Evolutionary conservation across 2,888 invertebrate species (phyloP).

Genomic region (Chironomus riparius): DNA sequence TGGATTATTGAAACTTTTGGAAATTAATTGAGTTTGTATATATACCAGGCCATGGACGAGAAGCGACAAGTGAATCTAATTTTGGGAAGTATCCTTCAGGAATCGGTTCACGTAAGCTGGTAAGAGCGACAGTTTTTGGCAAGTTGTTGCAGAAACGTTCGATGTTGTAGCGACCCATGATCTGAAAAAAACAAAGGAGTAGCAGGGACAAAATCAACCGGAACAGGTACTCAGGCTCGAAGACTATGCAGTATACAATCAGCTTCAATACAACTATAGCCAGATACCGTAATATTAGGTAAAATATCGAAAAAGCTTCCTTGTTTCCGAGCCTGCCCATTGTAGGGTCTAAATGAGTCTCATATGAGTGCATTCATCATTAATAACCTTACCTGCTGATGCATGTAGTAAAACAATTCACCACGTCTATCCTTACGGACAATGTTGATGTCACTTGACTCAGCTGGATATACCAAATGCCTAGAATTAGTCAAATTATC

Average conservation of each 20-base stretch:
- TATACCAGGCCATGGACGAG: constrained; percentile 62
- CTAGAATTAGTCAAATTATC: not conserved
- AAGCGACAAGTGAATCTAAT: constrained; percentile 66
- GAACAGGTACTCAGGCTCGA: too few relatives aligned
- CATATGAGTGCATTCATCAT: too few relatives aligned
- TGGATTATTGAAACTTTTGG: too few relatives aligned
- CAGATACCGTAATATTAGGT: too few relatives aligned
- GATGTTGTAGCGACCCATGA: constrained; percentile 56
- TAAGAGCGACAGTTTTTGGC: constrained; percentile 51
- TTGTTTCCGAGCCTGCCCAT: too few relatives aligned
- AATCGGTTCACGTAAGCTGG: constrained; percentile 60
- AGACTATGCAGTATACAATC: too few relatives aligned
- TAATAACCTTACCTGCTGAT: constrained; percentile 36
- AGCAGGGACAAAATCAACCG: too few relatives aligned
- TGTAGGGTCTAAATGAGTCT: too few relatives aligned
- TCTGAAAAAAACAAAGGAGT: too few relatives aligned
- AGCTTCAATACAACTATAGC: too few relatives aligned
- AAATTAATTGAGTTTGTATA: too few relatives aligned
- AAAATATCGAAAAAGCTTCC: too few relatives aligned
- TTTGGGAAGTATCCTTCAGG: constrained; percentile 76
- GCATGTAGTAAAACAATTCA: constrained; percentile 60
- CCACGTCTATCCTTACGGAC: constrained; percentile 54
- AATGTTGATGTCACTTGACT: constrained; percentile 28
- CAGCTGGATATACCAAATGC: constrained; percentile 47
- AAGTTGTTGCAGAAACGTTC: constrained; percentile 67